Conservation (phyloP, 2,113 vertebrate species). For the Plotosus lineatus region DNA sequence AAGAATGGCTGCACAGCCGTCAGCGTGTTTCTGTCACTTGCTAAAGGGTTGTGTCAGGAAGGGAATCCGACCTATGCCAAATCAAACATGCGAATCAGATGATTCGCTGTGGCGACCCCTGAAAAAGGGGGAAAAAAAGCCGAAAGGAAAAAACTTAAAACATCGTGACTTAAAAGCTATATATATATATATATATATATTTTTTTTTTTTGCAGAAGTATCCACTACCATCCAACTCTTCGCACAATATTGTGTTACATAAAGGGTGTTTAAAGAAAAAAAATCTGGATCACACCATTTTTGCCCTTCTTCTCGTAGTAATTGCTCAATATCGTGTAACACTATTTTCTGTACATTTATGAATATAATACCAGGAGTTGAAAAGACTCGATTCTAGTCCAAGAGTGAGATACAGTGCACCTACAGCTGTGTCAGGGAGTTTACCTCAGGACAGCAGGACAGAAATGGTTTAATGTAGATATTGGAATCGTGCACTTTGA, state of each 20-base stretch:
- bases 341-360: not conserved
- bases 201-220: not conserved
- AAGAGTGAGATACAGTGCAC: not conserved
- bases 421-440: slow-evolving; percentile 5
- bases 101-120: too few relatives aligned
- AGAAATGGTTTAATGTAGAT: slow-evolving; percentile 98
- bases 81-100: too few relatives aligned
- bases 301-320: not conserved
- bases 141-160: too few relatives aligned
- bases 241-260: too few relatives aligned
- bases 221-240: not conserved
- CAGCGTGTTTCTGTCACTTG: too few relatives aligned
- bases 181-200: too few relatives aligned
- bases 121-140: too few relatives aligned
- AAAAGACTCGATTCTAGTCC: not conserved
- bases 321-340: not conserved
- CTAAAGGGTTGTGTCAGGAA: too few relatives aligned
- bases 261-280: too few relatives aligned
- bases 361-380: not conserved
- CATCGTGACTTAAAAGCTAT: not conserved
- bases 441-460: slow-evolving; percentile 93
- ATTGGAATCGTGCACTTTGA: slow-evolving; percentile 97
- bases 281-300: not conserved
- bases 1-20: too few relatives aligned
- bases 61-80: too few relatives aligned